Evolutionary conservation across 2,113 vertebrate species (phyloP), one percentile per base, ranked within the genome.

Genomic region (Parus major): DNA sequence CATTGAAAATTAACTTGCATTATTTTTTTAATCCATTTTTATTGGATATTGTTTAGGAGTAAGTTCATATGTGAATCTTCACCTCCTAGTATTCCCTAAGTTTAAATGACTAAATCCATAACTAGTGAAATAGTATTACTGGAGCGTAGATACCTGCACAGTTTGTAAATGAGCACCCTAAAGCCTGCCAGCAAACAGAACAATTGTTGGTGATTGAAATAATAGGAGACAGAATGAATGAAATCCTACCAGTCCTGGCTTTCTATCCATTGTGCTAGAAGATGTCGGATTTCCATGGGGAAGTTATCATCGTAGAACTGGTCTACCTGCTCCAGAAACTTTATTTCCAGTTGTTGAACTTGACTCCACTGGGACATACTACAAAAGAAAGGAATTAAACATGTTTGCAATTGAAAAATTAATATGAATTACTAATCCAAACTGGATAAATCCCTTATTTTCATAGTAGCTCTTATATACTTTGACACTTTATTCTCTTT

Each of bases 361-460:
- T 99, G 99, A 96, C 98, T 99, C 99, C 99, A 99, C 93, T 99
- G 99, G 97, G 98, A 98, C 99, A 99, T 99, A 77, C 97, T 99
- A 93, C 44, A 95, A 97, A 95, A 95, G 28, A 95, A 93, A 78
- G 68, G 5, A 41, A 39, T 35, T n/a, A 57, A 82, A 82, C 18
- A 24, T 15, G 19, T 77, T 73, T 85, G 49, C 16, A 42, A 35
- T 25, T 66, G 68, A 78, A 88, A 94, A 47, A 20, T 46, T 5
- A 33, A 39, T 27, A 44, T 12, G 6, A 78, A 56, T 63, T 63
- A 69, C 17, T 42, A 63, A 75, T 25, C 14, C 29, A 65, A n/a
- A 69, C 3, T 4, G 42, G 12, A 49, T 27, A 72, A 44, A 69
- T 35, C 3, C 3, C 31, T 84, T 61, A 4, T 47, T 86, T 90